These are phyloP conservation scores for Calephelis perditalis DNA, from an alignment of 2,888 invertebrate species.

Conservation along the genomic window DNA sequence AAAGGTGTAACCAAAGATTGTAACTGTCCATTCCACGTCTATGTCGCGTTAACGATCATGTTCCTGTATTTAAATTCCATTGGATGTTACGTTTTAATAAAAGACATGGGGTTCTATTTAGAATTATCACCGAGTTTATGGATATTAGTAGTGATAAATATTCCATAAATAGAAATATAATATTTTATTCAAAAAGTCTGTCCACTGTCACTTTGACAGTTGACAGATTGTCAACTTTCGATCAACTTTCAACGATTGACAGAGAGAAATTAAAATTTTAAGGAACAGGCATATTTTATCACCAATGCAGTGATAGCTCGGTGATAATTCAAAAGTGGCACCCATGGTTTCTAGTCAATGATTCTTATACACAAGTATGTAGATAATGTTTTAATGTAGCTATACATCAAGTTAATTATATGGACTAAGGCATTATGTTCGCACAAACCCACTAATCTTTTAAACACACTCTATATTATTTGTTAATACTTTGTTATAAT, in stretches of 20 bases:
- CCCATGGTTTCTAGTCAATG: slow-evolving; percentile 65
- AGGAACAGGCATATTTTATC: no score
- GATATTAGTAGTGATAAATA: no score
- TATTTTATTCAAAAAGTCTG: no score
- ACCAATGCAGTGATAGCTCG: no score
- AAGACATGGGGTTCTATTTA: slow-evolving; percentile 40
- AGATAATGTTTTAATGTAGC: slow-evolving; percentile 47
- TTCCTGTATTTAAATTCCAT: slow-evolving; percentile 46
- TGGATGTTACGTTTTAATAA: slow-evolving; percentile 46
- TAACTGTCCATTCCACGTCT: slow-evolving; percentile 52
- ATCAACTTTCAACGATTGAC: no score
- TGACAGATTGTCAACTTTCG: no score
- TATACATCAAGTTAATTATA: slow-evolving; percentile 52
- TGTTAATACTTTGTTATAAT: no score
- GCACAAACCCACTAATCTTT: slow-evolving; percentile 56
- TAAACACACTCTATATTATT: not conserved
- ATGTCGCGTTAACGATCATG: slow-evolving; percentile 39
- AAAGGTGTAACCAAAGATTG: slow-evolving; percentile 69
- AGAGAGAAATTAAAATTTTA: no score
- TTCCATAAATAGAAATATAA: no score
- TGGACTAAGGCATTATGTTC: slow-evolving; percentile 56
- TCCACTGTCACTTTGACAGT: no score
- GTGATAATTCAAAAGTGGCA: no score
- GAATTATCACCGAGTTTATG: no score
- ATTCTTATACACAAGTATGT: slow-evolving; percentile 56